Conservation (phyloP, 1,140 invertebrate species). For the Copidosoma floridanum region DNA sequence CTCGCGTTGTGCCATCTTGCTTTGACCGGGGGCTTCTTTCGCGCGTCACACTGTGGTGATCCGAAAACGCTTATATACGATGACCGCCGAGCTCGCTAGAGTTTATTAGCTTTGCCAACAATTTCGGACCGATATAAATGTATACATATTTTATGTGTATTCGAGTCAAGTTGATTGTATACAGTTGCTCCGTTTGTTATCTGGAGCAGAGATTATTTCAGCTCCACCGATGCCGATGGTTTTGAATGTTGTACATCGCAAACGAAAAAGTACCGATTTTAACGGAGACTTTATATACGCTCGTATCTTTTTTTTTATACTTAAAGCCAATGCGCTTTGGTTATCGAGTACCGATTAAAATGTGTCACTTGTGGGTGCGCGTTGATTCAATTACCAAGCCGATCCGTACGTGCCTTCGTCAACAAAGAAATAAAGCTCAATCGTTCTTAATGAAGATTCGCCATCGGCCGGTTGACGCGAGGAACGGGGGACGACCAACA, state of each 20-base stretch:
- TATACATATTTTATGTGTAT: too few relatives aligned
- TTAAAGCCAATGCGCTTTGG: too few relatives aligned
- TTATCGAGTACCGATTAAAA: too few relatives aligned
- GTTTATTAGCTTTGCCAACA: conserved; percentile 1
- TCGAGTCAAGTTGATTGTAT: conserved; percentile 5
- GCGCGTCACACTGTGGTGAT: conserved; percentile 14
- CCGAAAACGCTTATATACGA: conserved; percentile 11
- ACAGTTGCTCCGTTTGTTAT: too few relatives aligned
- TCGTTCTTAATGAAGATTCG: conserved; percentile 23
- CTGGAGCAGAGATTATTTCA: too few relatives aligned
- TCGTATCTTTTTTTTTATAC: too few relatives aligned
- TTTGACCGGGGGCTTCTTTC: conserved; percentile 34
- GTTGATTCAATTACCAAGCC: background rate
- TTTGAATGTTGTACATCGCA: too few relatives aligned
- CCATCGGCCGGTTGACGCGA: conserved; percentile 6
- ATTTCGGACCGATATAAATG: background rate
- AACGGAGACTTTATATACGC: too few relatives aligned
- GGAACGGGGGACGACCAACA: background rate
- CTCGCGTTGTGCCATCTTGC: conserved; percentile 5
- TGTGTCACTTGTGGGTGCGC: background rate
- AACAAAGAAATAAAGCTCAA: conserved; percentile 19
- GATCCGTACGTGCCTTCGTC: background rate
- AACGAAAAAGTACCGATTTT: too few relatives aligned
- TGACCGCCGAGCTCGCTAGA: background rate
- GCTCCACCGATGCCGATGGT: too few relatives aligned